Conservation (phyloP, 53 echinoderm and acorn worm genomes). For the Henricia sp. region DNA sequence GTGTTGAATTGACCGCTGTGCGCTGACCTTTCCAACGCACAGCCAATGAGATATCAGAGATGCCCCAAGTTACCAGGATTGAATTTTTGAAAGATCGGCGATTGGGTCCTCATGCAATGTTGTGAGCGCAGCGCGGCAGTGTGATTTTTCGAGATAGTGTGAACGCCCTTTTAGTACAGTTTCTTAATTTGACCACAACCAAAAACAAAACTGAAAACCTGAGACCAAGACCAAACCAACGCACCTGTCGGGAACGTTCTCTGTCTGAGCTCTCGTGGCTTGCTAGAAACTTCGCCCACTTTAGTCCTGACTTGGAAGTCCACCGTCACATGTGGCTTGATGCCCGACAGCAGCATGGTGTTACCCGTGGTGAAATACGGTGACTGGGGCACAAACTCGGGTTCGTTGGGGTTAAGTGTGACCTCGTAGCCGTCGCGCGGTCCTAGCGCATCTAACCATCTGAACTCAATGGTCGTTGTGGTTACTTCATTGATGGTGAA, state of each 20-base stretch:
- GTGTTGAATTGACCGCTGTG: too few species aligned
- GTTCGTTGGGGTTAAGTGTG: slow-evolving; percentile 57
- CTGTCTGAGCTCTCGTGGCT: slow-evolving; percentile 53
- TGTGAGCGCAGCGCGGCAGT: too few species aligned
- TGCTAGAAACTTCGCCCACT: slow-evolving; percentile 42
- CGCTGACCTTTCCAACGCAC: too few species aligned
- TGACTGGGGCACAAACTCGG: slow-evolving; percentile 38
- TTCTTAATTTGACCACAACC: too few species aligned
- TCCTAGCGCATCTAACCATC: slow-evolving; percentile 48
- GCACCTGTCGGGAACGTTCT: slow-evolving; percentile 71
- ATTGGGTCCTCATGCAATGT: too few species aligned
- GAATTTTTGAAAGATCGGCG: too few species aligned
- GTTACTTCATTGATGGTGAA: slow-evolving; percentile 38
- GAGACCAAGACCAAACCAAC: not conserved
- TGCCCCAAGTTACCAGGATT: too few species aligned
- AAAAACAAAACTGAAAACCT: too few species aligned
- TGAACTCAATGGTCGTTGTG: slow-evolving; percentile 52
- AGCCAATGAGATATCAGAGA: too few species aligned
- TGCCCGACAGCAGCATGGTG: slow-evolving; percentile 48
- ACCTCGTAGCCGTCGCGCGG: slow-evolving; percentile 63
- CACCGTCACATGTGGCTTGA: slow-evolving; percentile 71
- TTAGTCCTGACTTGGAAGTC: slow-evolving; percentile 68
- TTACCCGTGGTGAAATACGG: slow-evolving; percentile 53
- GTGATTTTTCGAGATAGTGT: too few species aligned
- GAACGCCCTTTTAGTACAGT: too few species aligned